Percentiles rank a stretch among this genome's conserved stretches.
Evolutionary conservation across 2,113 vertebrate species (phyloP).

Genomic region (Isurus oxyrinchus): DNA sequence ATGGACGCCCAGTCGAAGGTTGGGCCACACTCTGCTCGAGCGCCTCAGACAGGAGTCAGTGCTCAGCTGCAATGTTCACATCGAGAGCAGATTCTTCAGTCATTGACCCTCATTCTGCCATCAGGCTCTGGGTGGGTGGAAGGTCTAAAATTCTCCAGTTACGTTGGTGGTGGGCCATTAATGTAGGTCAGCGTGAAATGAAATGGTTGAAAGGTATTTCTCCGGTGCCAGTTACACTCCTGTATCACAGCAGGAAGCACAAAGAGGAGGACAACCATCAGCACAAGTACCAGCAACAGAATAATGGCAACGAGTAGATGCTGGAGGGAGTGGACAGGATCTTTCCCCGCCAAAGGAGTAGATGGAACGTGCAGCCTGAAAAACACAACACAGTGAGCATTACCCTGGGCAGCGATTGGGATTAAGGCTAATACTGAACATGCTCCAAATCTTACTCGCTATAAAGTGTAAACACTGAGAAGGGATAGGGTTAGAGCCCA

Average conservation of each 20-base stretch:
- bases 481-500: neutral
- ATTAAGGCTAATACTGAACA: neutral
- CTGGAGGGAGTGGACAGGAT: neutral
- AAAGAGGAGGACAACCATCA: neutral
- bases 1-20: neutral
- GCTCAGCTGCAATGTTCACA: neutral
- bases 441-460: neutral
- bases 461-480: neutral
- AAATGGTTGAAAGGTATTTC: neutral
- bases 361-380: neutral
- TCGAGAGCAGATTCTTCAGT: neutral
- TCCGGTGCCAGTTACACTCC: neutral
- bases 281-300: neutral
- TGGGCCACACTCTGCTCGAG: neutral
- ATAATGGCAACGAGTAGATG: neutral
- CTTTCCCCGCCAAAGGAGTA: neutral
- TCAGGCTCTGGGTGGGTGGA: too few species aligned
- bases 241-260: neutral
- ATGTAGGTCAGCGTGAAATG: neutral
- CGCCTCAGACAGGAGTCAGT: neutral
- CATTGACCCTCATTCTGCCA: neutral
- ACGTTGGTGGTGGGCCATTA: neutral
- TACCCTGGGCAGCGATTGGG: neutral
- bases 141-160: neutral
- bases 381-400: neutral